Evolutionary conservation across 2,888 invertebrate genomes (phyloP), one percentile per base, ranked within the genome.

Genomic region (Scrobipalpa costella): DNA sequence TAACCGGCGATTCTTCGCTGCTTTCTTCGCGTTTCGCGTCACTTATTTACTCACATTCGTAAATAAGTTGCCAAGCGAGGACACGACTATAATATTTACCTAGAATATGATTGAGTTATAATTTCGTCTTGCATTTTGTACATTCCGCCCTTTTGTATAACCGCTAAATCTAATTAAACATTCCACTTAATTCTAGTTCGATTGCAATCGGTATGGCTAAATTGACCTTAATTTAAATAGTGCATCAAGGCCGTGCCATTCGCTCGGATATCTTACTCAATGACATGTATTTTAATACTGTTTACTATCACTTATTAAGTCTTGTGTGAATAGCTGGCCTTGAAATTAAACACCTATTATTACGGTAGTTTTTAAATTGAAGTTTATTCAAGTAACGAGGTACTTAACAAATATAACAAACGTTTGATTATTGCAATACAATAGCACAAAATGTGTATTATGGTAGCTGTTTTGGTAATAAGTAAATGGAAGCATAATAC

Each of bases 191-290:
- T 49, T 27, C 17, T 13, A 55, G 55, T 55, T 55, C 27, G 55
- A 55, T n/a, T 27, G n/a, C 55, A 55, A n/a, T n/a, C n/a, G n/a
- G n/a, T n/a, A 55, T 34, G 27, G 27, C 34, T 55, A 55, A 55
- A 55, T 55, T 15, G n/a, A 55, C 7, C 55, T 33, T 55, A 50
- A 40, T 52, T 21, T 50, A 38, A 50, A 62, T 19, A 61, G 13
- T 50, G 52, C 21, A 62, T 57, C 68, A 71, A 71, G 70, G 69
- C 62, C 67, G 49, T 62, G 61, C 67, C 70, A 66, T 63, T 68
- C 65, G 36, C 64, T 68, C 59, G 62, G 62, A 65, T 64, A 47
- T 57, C 58, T 65, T 62, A 63, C 52, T 17, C 13, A 61, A 33
- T 61, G 34, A 15, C n/a, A 49, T 60, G 13, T 17, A 60, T 60